Evolutionary conservation across 2,113 vertebrate genomes (phyloP), one percentile per base, ranked within the genome.

Genomic region (Lutjanus erythropterus): DNA sequence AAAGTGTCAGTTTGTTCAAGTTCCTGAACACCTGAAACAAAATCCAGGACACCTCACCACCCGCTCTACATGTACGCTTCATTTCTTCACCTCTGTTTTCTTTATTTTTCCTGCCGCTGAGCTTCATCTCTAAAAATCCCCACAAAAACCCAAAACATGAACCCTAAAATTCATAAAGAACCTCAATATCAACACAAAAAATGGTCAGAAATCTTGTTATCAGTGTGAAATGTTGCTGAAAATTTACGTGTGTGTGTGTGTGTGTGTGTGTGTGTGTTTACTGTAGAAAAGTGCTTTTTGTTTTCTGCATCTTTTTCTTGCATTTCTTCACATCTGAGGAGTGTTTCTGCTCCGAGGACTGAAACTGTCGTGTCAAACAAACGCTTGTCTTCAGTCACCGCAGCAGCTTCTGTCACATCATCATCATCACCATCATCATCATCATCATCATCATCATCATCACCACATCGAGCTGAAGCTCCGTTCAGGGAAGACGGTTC

Each of bases 31-130:
- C 19, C 27, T 71, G 61, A 31, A 15, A 23, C 4, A 9, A 19
- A 71, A 74, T 41, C 35, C 62, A 64, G 80, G 59, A 67, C 67
- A 14, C 35, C 35, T 27, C 35, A 11, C 4, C 44, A n/a, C n/a
- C n/a, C n/a, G n/a, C n/a, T n/a, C n/a, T n/a, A n/a, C n/a, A n/a
- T n/a, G n/a, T n/a, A n/a, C n/a, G 2, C 37, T 4, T 12, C 14
- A 19, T 72, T 27, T 11, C 7, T 15, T 2, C 10, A 42, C 7
- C 10, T 3, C 1, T 44, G 5, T 39, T 56, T 4, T 31, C 1
- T 31, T 44, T 21, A 27, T 39, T 39, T 11, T 23, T 58, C n/a
- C 67, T 68, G 65, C 47, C 65, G 11, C 44, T 1, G 18, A 41
- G 37, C 15, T 21, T 44, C 37, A 14, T 1, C 60, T 46, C 42